Evolutionary conservation across 2,888 invertebrate species (phyloP), one percentile per base, ranked within the genome.

Genomic region (Chloromyia formosa): DNA sequence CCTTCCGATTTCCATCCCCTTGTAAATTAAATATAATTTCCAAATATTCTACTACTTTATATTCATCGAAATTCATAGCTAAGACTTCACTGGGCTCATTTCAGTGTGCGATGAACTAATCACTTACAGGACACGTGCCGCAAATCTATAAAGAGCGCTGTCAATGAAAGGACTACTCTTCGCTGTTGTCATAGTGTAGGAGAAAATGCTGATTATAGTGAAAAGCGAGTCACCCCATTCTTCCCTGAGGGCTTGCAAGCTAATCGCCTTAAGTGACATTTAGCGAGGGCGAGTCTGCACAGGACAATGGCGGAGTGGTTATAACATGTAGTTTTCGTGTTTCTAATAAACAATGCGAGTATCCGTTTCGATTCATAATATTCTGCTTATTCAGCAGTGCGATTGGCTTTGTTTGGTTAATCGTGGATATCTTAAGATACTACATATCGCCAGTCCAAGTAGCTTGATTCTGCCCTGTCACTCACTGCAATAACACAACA

Each of bases 231-330:
- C 53, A 53, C 53, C 53, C 16, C 53, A 16, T 16, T 16, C 53
- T 16, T n/a, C 7, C 27, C 3, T 3, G n/a, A 10, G 16, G n/a
- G 53, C 14, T 56, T 56, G 27, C 56, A 10, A 20, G 18, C 56
- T 56, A 56, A 56, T 56, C 56, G 56, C 56, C 56, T 56, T 56
- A 56, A 56, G 56, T 56, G 56, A 9, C 56, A n/a, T 56, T 56
- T 56, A 56, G 56, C 56, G 7, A 18, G 56, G 18, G 27, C 27
- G 27, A 56, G 18, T 16, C 16, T 1, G 56, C 56, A 56, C 16
- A 56, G 9, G 20, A 16, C 16, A 20, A n/a, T 20, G 7, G n/a
- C 16, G 16, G 10, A 56, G 56, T 18, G 16, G 2, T 16, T 20
- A 56, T 20, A 56, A 9, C 16, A 9, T 18, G 9, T 5, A 18